Evolutionary conservation across 2,113 vertebrate species (phyloP).

Genomic region (Apistogramma diplotaenia): DNA sequence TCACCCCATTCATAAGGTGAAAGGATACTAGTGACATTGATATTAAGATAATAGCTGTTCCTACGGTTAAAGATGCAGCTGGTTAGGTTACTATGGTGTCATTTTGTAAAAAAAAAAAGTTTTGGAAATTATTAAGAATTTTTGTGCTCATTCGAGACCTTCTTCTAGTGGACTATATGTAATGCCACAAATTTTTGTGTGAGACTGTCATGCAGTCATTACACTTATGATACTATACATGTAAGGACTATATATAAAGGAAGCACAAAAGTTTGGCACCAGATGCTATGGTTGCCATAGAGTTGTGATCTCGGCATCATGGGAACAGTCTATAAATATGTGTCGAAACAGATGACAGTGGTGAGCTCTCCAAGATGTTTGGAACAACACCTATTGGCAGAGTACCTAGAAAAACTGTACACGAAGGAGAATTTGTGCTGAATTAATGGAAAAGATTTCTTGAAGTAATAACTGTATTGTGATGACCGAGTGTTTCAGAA

Average conservation of each 20-base stretch:
- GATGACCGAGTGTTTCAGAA: background rate
- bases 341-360: background rate
- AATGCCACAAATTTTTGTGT: background rate
- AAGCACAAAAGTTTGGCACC: background rate
- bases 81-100: no score
- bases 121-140: background rate
- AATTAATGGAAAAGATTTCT: background rate
- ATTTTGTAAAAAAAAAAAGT: background rate
- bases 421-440: background rate
- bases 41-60: background rate
- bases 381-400: no score
- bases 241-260: background rate
- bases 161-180: background rate
- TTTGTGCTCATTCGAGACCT: background rate
- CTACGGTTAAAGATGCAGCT: background rate
- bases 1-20: background rate
- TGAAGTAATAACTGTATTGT: background rate
- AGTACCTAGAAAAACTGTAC: no score
- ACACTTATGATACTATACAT: background rate
- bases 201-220: background rate
- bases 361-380: no score
- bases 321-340: background rate
- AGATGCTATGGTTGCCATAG: background rate
- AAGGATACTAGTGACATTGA: background rate
- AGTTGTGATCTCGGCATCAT: background rate